Conservation (phyloP, 2,113 vertebrate species). For the Lonchura striata region DNA sequence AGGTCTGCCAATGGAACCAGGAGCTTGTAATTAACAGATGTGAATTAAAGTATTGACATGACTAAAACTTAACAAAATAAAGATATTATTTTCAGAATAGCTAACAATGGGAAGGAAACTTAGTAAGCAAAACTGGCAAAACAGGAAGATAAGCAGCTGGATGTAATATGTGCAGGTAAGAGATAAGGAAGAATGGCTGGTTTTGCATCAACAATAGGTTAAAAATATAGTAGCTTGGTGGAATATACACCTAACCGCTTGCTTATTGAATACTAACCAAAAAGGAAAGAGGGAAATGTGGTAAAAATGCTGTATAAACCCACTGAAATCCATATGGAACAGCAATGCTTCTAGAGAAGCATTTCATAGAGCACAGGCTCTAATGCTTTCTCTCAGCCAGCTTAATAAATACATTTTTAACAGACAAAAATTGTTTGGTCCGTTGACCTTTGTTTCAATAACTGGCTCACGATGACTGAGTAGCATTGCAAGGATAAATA, state of each 20-base stretch:
- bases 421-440: background rate
- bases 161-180: background rate
- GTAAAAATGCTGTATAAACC: background rate
- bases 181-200: background rate
- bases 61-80: background rate
- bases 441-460: background rate
- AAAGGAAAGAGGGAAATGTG: background rate
- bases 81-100: background rate
- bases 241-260: background rate
- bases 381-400: background rate
- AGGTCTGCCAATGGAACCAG: background rate
- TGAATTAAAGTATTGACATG: background rate
- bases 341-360: background rate
- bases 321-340: background rate
- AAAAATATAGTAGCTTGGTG: background rate
- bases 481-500: background rate
- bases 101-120: background rate
- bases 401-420: background rate
- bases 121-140: background rate
- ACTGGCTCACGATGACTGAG: background rate
- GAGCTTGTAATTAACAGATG: background rate
- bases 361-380: accelerated
- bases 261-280: background rate
- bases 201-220: background rate
- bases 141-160: background rate